Evolutionary conservation across 2,888 invertebrate species (phyloP).

Genomic region (Candidula unifasciata): DNA sequence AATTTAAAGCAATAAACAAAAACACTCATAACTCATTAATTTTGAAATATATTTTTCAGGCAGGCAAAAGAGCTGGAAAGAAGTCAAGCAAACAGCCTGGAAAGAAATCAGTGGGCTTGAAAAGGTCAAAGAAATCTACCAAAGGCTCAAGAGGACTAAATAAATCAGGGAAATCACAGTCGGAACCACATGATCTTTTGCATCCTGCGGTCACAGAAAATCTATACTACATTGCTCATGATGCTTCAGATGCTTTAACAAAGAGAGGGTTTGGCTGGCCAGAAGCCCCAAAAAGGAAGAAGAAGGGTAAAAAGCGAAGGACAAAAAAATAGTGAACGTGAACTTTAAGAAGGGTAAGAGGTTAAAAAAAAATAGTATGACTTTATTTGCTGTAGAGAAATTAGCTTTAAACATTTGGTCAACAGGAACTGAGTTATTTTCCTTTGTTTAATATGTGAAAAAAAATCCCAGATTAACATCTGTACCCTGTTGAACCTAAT

Average conservation of each 20-base stretch:
- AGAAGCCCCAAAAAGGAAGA: slow-evolving; percentile 90
- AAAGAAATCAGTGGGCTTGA: slow-evolving; percentile 66
- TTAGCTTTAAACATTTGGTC: no score
- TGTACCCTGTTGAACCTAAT: no score
- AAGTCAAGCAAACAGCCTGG: slow-evolving; percentile 69
- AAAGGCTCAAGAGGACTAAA: slow-evolving; percentile 64
- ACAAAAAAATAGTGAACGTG: slow-evolving; percentile 60
- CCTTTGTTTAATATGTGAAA: no score
- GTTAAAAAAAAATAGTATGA: no score
- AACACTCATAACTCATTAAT: no score
- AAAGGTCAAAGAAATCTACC: slow-evolving; percentile 64
- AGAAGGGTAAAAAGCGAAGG: slow-evolving; percentile 64
- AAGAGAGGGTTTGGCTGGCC: slow-evolving; percentile 93
- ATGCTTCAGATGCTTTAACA: slow-evolving; percentile 90
- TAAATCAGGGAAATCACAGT: slow-evolving; percentile 66
- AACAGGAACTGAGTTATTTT: no score
- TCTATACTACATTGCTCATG: slow-evolving; percentile 94
- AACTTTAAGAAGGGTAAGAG: not conserved
- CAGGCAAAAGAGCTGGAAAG: slow-evolving; percentile 39
- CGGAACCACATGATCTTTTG: slow-evolving; percentile 57
- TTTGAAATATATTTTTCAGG: not conserved
- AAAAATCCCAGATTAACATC: no score
- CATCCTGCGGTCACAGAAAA: slow-evolving; percentile 95
- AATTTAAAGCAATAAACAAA: no score
- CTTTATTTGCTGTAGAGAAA: no score